Evolutionary conservation across 2,797 vertebrate genomes (phyloP).

Genomic region (Thripadectes ignobilis): DNA sequence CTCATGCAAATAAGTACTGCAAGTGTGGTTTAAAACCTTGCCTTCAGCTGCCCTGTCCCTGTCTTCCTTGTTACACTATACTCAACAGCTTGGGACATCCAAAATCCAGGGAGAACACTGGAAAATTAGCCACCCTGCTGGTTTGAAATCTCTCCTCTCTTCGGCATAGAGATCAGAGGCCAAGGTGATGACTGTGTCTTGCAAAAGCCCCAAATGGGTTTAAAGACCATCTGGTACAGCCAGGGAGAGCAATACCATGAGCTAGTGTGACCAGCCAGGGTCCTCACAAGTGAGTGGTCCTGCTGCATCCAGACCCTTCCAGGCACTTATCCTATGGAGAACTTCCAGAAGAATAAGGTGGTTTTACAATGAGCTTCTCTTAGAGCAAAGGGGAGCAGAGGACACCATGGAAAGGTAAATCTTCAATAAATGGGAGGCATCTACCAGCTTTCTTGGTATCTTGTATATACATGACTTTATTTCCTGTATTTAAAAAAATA

Average conservation of each 20-base stretch:
- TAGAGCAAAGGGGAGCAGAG: neutral
- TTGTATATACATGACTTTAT: neutral
- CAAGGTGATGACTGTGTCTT: neutral
- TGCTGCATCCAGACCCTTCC: neutral
- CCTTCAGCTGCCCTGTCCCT: neutral
- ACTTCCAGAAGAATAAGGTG: neutral
- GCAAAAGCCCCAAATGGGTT: neutral
- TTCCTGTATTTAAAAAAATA: neutral
- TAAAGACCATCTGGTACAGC: neutral
- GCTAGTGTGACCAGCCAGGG: neutral
- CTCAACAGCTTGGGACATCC: neutral
- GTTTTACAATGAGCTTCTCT: neutral
- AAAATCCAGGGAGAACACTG: neutral
- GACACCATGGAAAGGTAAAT: neutral
- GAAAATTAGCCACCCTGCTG: neutral
- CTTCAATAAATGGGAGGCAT: neutral
- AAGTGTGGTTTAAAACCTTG: neutral
- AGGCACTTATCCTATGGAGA: neutral
- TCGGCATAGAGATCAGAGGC: neutral
- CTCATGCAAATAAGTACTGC: neutral
- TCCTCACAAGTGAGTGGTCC: neutral
- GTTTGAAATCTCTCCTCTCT: neutral
- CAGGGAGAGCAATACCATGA: neutral
- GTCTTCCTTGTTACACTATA: neutral
- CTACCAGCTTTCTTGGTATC: neutral